These are phyloP conservation scores for Stomatorhinus ivindoensis DNA, from an alignment of 2,113 vertebrate species.

Conservation along the genomic window DNA sequence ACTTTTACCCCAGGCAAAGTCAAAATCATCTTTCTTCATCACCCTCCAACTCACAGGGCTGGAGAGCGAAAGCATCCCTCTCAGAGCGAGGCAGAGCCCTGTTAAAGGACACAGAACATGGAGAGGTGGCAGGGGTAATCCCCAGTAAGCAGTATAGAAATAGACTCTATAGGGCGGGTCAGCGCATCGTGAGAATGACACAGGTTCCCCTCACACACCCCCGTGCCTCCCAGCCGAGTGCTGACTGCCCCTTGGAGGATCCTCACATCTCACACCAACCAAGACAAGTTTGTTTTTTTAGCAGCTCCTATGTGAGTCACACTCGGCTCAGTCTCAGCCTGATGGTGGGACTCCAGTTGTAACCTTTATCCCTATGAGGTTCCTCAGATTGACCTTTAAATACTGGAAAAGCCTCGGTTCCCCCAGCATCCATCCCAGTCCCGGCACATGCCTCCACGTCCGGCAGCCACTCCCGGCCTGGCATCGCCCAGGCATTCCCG, in stretches of 20 bases:
- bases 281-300: not conserved
- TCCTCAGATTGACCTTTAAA: constrained; percentile 1
- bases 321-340: not conserved
- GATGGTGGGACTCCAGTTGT: not conserved
- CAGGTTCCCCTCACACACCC: not conserved
- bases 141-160: constrained; percentile 43
- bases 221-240: not conserved
- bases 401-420: not conserved
- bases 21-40: not conserved
- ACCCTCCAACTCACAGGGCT: not conserved
- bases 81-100: not conserved
- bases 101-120: not conserved
- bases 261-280: not conserved
- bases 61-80: not conserved
- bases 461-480: not conserved
- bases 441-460: not conserved
- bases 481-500: not conserved
- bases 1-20: not conserved
- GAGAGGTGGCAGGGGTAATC: constrained; percentile 45
- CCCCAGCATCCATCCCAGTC: not conserved
- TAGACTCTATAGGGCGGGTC: constrained; percentile 30
- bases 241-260: not conserved
- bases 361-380: not conserved
- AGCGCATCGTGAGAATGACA: constrained; percentile 8
- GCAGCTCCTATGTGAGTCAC: not conserved